Base-by-base conservation (phyloP, 2,888 invertebrate genomes). In the Sipha maydis region DNA sequence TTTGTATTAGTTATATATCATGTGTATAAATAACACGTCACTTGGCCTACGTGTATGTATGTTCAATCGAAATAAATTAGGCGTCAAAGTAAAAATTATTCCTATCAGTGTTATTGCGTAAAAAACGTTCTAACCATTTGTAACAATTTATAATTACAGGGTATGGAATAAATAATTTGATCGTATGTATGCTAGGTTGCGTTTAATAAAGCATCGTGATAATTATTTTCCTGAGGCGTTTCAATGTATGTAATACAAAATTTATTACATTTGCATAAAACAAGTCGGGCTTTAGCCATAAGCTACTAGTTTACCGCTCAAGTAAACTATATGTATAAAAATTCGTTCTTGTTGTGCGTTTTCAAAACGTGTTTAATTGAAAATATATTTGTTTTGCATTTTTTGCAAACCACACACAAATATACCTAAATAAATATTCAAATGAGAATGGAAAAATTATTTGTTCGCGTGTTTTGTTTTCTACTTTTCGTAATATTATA, bases 251-350 rank as follows among this genome's bases (percentile, higher is more conserved):
- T 34, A 25, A 79, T 56, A 56, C 34, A 21, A 31, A 56, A 79
- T 79, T 56, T 79, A 79, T 79, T 31, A 56, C 79, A 79, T 79
- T 79, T 56, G 34, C 79, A 79, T 79, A 79, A 56, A 79, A 61
- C 56, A 17, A 79, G 34, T 25, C 25, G 25, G 11, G 31, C 7
- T 25, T 31, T 79, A 34, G 56, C n/a, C 56, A 56, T n/a, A 34
- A 78, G 56, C 79, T 79, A 56, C 79, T 61, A 25, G 79, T 79
- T 34, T 56, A 56, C 34, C 21, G 25, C 54, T 0, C 5, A 34
- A 0, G 31, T 56, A 3, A 61, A 48, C 48, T 14, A 48, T 48
- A 11, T 48, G 14, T 41, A 41, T 41, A 41, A 48, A 11, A 21
- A 21, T 61, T 25, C 61, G 61, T 61, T 25, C 21, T 61, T 25